Percentiles rank a stretch among this genome's conserved stretches.
Conservation (phyloP, 2,888 invertebrate genomes). For the Drosophila mimica region DNA sequence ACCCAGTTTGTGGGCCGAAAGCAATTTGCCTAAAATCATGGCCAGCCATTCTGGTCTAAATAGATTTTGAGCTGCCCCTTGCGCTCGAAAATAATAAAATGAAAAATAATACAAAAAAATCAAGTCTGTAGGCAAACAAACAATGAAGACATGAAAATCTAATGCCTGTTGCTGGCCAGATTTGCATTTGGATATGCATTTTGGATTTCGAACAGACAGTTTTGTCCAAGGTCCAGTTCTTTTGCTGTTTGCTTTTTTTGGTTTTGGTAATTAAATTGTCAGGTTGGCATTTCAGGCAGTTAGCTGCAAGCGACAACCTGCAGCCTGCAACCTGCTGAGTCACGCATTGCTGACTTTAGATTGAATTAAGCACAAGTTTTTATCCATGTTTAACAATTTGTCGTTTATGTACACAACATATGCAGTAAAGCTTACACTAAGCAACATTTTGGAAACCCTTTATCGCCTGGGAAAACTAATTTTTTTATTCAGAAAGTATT, state of each 20-base stretch:
- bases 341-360: conserved; percentile 70
- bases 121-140: conserved; percentile 38
- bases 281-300: conserved; percentile 41
- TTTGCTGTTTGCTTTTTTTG: conserved; percentile 30
- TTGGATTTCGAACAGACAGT: conserved; percentile 38
- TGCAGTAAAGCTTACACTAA: conserved; percentile 7
- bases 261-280: conserved; percentile 75
- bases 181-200: conserved; percentile 17
- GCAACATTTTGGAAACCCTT: background rate
- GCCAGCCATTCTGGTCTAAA: conserved; percentile 55
- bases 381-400: conserved; percentile 41
- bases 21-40: conserved; percentile 71
- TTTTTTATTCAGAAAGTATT: background rate
- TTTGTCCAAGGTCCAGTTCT: conserved; percentile 37
- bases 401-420: conserved; percentile 24
- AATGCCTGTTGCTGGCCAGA: conserved; percentile 59
- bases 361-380: conserved; percentile 57
- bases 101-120: conserved; percentile 14
- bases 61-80: conserved; percentile 42
- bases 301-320: conserved; percentile 9
- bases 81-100: background rate
- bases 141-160: conserved; percentile 45
- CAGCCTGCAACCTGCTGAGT: conserved; percentile 34
- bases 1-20: conserved; percentile 46
- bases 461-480: background rate